Conservation (phyloP, 1,140 invertebrate genomes). For the Cataglyphis hispanica region DNA sequence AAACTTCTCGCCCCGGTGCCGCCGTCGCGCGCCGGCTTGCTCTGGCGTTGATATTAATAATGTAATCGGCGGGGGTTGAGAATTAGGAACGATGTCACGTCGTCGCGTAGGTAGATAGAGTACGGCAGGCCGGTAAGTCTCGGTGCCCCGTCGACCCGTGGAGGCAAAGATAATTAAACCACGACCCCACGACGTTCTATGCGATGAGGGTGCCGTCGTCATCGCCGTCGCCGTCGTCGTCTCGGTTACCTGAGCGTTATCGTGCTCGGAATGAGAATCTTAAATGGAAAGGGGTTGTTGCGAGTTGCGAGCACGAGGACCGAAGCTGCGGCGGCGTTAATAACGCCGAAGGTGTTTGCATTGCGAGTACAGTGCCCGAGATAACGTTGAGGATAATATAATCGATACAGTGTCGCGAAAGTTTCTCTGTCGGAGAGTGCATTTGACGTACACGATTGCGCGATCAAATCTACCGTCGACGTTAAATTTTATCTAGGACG, state of each 20-base stretch:
- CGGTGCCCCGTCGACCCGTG: conserved; percentile 58
- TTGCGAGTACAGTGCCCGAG: neutral
- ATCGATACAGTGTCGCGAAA: conserved; percentile 62
- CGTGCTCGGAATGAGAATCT: conserved; percentile 75
- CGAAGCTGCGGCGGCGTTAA: conserved; percentile 62
- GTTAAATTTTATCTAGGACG: neutral
- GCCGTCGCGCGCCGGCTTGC: conserved; percentile 44
- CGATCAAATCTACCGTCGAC: conserved; percentile 36
- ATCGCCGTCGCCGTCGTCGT: conserved; percentile 50
- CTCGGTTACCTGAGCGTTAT: conserved; percentile 76
- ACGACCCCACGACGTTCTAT: conserved; percentile 62
- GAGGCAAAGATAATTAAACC: conserved; percentile 78
- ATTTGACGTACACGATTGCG: conserved; percentile 54
- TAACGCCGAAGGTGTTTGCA: conserved; percentile 58
- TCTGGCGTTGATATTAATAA: conserved; percentile 76
- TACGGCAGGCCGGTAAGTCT: conserved; percentile 57
- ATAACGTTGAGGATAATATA: conserved; percentile 57
- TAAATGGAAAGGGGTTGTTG: conserved; percentile 50
- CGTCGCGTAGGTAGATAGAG: conserved; percentile 55
- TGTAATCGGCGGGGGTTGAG: conserved; percentile 71
- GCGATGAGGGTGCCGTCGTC: conserved; percentile 52
- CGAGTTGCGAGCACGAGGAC: conserved; percentile 3
- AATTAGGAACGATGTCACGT: conserved; percentile 78
- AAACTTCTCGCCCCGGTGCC: conserved; percentile 55
- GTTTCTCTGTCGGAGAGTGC: conserved; percentile 48